A percentile compares a stretch with the other conserved stretches of the same genome.
phyloP scores from a whole-genome alignment of 2,113 vertebrate species.

The Cricetomys ansorgei region DNA sequence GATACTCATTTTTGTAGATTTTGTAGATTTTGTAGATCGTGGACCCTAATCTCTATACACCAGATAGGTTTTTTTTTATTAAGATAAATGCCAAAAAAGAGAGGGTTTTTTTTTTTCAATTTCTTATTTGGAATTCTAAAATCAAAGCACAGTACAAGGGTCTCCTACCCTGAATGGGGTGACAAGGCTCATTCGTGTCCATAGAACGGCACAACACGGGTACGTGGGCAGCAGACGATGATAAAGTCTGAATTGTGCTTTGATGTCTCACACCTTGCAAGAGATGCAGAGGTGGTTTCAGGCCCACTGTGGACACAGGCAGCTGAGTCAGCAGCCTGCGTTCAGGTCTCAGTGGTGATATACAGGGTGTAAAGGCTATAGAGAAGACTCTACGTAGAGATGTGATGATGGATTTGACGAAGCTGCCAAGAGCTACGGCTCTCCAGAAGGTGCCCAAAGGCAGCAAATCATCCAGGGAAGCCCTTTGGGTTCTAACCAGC shows the following conservation, averaged over 20 bases:
- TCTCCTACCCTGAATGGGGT: not conserved
- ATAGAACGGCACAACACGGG: not conserved
- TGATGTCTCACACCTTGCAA: not conserved
- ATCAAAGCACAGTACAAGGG: not conserved
- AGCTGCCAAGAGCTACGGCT: not conserved
- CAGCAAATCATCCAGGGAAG: not conserved
- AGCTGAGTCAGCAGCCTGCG: not conserved
- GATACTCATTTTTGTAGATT: not conserved
- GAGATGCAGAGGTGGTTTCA: not conserved
- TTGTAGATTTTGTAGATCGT: too few relatives aligned
- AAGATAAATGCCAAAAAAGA: not conserved
- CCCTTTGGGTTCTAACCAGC: not conserved
- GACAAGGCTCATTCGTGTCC: not conserved
- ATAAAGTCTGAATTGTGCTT: not conserved
- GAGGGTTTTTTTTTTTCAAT: not conserved
- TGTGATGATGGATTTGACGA: not conserved
- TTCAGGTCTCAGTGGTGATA: not conserved
- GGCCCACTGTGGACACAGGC: not conserved
- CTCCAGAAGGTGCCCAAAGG: not conserved
- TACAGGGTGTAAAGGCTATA: not conserved
- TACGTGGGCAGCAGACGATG: not conserved
- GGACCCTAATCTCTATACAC: not conserved
- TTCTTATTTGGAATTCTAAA: not conserved
- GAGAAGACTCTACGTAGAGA: not conserved
- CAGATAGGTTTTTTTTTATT: not conserved